These are phyloP conservation scores for Netelia inedita DNA, from an alignment of 2,888 invertebrate species.

Conservation along the genomic window DNA sequence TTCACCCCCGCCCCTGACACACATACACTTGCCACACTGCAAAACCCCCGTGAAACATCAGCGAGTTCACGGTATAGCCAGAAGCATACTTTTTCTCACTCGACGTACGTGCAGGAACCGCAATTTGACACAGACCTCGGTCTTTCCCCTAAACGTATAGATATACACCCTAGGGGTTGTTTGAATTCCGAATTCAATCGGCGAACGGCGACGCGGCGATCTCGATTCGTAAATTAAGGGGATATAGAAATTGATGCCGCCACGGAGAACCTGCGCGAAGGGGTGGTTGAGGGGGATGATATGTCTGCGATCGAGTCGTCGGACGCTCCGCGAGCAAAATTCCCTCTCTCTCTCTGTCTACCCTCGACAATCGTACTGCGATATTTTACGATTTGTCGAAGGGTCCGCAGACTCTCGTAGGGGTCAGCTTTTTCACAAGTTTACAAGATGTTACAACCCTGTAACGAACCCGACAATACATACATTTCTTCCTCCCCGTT, in stretches of 20 bases:
- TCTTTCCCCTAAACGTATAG: conserved; percentile 54
- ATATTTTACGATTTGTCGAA: conserved; percentile 68
- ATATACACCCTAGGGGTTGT: conserved; percentile 63
- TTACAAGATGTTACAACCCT: conserved; percentile 64
- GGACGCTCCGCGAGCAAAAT: conserved; percentile 18
- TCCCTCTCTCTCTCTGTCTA: conserved; percentile 25
- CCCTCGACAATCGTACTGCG: conserved; percentile 50
- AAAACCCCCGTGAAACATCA: conserved; percentile 34
- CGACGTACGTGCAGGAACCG: conserved; percentile 71
- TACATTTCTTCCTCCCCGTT: conserved; percentile 12
- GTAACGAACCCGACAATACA: conserved; percentile 33
- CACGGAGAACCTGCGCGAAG: conserved; percentile 44
- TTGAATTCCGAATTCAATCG: conserved; percentile 84
- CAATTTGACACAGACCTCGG: conserved; percentile 82
- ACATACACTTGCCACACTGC: background rate
- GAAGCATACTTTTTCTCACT: conserved; percentile 59
- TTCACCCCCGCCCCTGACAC: background rate
- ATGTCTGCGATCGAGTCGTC: conserved; percentile 36
- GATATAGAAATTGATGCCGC: conserved; percentile 73
- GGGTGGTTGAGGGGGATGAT: conserved; percentile 35
- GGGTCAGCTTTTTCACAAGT: conserved; percentile 59
- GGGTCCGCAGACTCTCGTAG: conserved; percentile 41
- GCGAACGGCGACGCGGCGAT: conserved; percentile 72
- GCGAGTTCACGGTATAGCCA: conserved; percentile 37
- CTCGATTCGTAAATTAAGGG: conserved; percentile 80